Evolutionary conservation across 2,888 invertebrate genomes (phyloP).

Genomic region (Diarsia mendica): DNA sequence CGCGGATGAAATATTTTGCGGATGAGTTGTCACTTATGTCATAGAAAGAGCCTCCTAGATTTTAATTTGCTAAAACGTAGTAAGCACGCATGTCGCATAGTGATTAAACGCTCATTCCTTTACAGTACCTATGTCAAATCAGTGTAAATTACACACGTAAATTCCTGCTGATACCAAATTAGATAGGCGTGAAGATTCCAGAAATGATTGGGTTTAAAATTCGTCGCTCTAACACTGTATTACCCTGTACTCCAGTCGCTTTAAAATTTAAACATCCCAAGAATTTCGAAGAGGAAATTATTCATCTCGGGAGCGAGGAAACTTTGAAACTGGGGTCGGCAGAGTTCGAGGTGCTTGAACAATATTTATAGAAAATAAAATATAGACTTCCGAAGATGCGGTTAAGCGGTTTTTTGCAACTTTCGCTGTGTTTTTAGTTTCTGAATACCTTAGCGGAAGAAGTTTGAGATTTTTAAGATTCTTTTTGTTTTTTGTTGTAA

Average conservation of each 20-base stretch:
- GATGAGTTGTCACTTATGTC: too few relatives aligned
- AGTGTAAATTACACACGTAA: neutral
- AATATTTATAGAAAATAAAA: slow-evolving; percentile 69
- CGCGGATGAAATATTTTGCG: too few relatives aligned
- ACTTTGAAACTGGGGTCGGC: slow-evolving; percentile 64
- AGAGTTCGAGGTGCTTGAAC: slow-evolving; percentile 52
- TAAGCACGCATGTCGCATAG: neutral
- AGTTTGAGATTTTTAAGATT: slow-evolving; percentile 29
- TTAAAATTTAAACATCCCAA: slow-evolving; percentile 66
- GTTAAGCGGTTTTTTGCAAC: slow-evolving; percentile 62
- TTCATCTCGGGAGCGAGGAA: slow-evolving; percentile 65
- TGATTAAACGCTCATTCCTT: neutral
- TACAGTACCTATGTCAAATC: neutral
- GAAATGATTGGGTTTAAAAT: slow-evolving; percentile 44
- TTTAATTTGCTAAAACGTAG: neutral
- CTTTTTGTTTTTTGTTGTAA: neutral
- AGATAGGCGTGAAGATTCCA: neutral
- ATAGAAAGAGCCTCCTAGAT: neutral
- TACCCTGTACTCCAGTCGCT: slow-evolving; percentile 33
- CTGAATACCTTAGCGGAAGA: slow-evolving; percentile 36
- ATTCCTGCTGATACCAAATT: neutral
- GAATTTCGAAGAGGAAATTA: slow-evolving; percentile 65
- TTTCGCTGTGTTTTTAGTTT: slow-evolving; percentile 34
- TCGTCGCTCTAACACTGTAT: slow-evolving; percentile 33
- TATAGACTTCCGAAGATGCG: slow-evolving; percentile 56